A percentile compares a stretch with the other conserved stretches of the same genome.
Evolutionary conservation across 2,888 invertebrate genomes (phyloP).

Genomic region (Tiliacea aurago): DNA sequence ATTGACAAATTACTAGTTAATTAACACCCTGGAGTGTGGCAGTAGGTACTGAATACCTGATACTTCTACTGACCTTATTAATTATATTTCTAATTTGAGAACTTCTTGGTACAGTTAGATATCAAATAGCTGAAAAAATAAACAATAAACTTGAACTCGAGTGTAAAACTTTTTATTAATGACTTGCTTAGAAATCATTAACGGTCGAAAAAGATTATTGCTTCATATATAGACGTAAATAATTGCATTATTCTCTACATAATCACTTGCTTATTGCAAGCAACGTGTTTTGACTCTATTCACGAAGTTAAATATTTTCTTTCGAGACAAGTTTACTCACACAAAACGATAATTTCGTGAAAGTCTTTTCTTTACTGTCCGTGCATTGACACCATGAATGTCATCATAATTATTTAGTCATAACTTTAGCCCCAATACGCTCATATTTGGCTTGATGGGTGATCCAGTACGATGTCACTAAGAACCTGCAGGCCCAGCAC

Average conservation of each 20-base stretch:
- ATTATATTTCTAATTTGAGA: not conserved
- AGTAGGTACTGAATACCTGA: not conserved
- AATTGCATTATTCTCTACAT: not conserved
- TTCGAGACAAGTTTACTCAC: slow-evolving; percentile 1
- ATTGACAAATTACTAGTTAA: not conserved
- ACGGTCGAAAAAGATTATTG: not conserved
- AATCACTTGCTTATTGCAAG: not conserved
- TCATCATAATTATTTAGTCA: slow-evolving; percentile 56
- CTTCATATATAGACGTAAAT: not conserved
- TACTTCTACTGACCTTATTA: not conserved
- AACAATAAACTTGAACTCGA: not conserved
- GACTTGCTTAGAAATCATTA: not conserved
- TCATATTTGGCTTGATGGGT: slow-evolving; percentile 1
- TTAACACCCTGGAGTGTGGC: not conserved
- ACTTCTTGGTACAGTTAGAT: not conserved
- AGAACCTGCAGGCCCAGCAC: too few relatives aligned
- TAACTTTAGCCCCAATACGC: slow-evolving; percentile 17
- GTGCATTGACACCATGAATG: slow-evolving; percentile 31
- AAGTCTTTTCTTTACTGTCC: slow-evolving; percentile 28
- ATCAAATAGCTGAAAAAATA: not conserved
- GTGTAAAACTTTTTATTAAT: not conserved
- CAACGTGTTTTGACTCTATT: not conserved
- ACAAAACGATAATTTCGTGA: slow-evolving; percentile 27
- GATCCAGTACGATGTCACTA: not conserved
- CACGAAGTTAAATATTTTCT: not conserved